Evolutionary conservation across 2,888 invertebrate species (phyloP).

Genomic region (Escarpia spicata): DNA sequence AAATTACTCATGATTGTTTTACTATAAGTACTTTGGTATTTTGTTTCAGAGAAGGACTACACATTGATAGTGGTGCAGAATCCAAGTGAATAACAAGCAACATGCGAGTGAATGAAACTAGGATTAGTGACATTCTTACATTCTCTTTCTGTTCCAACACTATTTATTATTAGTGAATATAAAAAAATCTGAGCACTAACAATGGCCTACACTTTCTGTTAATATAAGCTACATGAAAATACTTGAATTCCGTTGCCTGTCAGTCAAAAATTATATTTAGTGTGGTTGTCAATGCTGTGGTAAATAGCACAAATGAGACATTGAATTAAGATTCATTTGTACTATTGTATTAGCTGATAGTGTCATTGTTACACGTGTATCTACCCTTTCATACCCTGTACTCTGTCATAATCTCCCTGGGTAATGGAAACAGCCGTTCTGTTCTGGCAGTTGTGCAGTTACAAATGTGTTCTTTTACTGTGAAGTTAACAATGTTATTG

Average conservation of each 20-base stretch:
- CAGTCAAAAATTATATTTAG: background rate
- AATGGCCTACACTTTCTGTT: background rate
- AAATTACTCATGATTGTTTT: background rate
- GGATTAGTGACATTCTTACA: background rate
- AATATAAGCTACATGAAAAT: background rate
- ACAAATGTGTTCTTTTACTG: background rate
- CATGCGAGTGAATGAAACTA: background rate
- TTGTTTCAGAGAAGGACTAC: constrained; percentile 42
- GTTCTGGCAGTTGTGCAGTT: background rate
- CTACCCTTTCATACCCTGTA: background rate
- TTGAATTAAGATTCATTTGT: background rate
- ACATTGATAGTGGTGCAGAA: constrained; percentile 42
- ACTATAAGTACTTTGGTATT: background rate
- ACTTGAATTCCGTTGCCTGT: background rate
- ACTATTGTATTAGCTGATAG: background rate
- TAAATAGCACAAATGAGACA: background rate
- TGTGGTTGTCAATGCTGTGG: background rate
- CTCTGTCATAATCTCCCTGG: background rate
- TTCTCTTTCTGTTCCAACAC: background rate
- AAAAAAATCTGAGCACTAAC: background rate
- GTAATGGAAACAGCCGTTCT: background rate
- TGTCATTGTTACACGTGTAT: background rate
- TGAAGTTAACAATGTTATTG: background rate
- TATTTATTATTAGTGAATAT: background rate
- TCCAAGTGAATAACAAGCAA: constrained; percentile 36